phyloP scores from a whole-genome alignment of 53 echinoderm and acorn worm genomes.

The Echinometra lucunter region DNA sequence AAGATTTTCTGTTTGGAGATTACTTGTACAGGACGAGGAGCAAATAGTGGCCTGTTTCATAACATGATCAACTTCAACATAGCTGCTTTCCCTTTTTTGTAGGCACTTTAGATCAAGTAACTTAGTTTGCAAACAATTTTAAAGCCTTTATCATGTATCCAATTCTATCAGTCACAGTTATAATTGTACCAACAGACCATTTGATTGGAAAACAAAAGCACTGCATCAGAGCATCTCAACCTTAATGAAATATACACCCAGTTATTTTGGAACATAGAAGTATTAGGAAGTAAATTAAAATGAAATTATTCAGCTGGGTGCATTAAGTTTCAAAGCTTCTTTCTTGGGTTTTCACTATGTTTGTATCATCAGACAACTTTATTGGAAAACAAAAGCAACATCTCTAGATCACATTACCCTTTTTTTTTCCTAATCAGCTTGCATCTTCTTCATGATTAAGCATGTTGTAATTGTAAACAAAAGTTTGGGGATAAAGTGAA shows the following conservation, averaged over 20 bases:
- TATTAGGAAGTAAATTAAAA: no score
- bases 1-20: no score
- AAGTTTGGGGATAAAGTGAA: not conserved
- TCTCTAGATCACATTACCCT: not conserved
- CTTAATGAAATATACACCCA: not conserved
- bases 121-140: not conserved
- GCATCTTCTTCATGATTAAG: not conserved
- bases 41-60: no score
- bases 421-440: not conserved
- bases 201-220: not conserved
- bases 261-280: not conserved
- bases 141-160: not conserved
- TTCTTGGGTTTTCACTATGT: not conserved
- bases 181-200: not conserved
- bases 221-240: no score
- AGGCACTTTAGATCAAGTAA: not conserved
- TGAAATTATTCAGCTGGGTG: no score
- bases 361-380: not conserved
- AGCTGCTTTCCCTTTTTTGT: no score
- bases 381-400: not conserved
- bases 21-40: no score
- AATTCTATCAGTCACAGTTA: not conserved
- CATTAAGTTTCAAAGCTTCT: not conserved
- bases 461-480: not conserved
- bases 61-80: no score